Evolutionary conservation across 1,140 invertebrate genomes (phyloP).

Genomic region (Drosophila arizonae): DNA sequence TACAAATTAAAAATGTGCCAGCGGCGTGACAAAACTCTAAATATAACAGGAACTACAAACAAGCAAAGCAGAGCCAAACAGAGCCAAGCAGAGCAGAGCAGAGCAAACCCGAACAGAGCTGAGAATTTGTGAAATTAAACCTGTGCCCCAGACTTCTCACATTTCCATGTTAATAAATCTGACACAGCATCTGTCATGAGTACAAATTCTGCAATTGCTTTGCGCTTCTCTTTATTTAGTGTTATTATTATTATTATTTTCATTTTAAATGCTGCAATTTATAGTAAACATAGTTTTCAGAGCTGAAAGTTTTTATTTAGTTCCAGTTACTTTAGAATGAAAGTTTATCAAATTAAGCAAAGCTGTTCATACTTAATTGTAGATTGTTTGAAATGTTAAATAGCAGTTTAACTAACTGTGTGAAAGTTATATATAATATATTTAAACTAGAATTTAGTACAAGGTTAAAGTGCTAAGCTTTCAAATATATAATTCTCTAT

Average conservation of each 20-base stretch:
- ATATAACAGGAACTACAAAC: constrained; percentile 25
- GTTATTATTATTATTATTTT: background rate
- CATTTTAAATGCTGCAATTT: background rate
- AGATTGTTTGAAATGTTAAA: no score
- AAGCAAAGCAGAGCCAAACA: background rate
- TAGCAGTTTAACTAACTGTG: no score
- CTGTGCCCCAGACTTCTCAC: background rate
- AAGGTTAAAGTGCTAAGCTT: no score
- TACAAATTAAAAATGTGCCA: constrained; percentile 73
- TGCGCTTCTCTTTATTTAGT: background rate
- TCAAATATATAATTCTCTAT: no score
- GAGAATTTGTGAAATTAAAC: constrained; percentile 5
- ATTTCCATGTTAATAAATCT: constrained; percentile 8
- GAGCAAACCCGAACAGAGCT: background rate
- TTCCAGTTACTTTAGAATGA: no score
- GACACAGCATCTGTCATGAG: background rate
- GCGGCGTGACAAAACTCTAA: constrained; percentile 56
- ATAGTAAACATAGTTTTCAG: background rate
- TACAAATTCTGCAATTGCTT: background rate
- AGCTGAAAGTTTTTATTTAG: no score
- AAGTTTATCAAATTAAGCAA: no score
- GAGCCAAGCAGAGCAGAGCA: no score
- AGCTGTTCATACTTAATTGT: no score
- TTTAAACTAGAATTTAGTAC: no score
- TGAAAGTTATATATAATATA: no score